Percentiles rank a stretch among this genome's conserved stretches.
Conservation (phyloP, 64 coral and sea anemone species). For the Montipora efflorescens region DNA sequence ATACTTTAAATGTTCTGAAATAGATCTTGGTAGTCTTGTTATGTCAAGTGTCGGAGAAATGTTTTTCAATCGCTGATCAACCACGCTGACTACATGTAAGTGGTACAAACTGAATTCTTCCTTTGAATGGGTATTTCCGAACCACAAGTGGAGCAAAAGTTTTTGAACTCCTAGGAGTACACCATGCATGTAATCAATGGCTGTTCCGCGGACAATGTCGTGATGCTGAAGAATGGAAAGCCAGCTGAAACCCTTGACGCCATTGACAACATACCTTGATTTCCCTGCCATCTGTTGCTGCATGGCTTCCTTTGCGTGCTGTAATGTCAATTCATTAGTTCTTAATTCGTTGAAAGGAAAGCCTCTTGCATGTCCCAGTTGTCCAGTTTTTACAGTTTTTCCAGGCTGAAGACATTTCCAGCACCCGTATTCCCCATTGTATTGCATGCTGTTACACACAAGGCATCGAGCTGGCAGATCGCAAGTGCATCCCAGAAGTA, state of each 20-base stretch:
- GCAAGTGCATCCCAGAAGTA: conserved; percentile 36
- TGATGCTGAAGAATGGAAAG: conserved; percentile 47
- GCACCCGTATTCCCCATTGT: conserved; percentile 64
- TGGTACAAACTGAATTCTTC: conserved; percentile 8
- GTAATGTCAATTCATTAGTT: neutral
- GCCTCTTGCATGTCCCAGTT: neutral
- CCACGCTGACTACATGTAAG: neutral
- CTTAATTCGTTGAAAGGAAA: conserved; percentile 36
- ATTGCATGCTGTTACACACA: conserved; percentile 72
- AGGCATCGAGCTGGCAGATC: conserved; percentile 69
- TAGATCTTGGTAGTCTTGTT: conserved; percentile 32
- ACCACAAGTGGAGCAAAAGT: conserved; percentile 63
- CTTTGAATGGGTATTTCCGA: neutral
- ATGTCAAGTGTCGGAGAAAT: conserved; percentile 60
- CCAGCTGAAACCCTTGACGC: conserved; percentile 63
- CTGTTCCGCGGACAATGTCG: conserved; percentile 53
- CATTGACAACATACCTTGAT: conserved; percentile 46
- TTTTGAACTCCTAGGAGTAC: conserved; percentile 62
- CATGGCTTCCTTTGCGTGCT: conserved; percentile 62
- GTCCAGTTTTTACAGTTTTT: conserved; percentile 10
- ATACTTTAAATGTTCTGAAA: conserved; percentile 68
- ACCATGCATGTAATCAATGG: conserved; percentile 73
- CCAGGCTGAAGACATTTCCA: conserved; percentile 63
- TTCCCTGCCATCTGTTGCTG: conserved; percentile 48
- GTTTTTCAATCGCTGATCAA: conserved; percentile 19